A percentile compares a stretch with the other conserved stretches of the same genome.
phyloP scores from a whole-genome alignment of 1,140 invertebrate genomes.

The Zaprionus gabonicus region DNA sequence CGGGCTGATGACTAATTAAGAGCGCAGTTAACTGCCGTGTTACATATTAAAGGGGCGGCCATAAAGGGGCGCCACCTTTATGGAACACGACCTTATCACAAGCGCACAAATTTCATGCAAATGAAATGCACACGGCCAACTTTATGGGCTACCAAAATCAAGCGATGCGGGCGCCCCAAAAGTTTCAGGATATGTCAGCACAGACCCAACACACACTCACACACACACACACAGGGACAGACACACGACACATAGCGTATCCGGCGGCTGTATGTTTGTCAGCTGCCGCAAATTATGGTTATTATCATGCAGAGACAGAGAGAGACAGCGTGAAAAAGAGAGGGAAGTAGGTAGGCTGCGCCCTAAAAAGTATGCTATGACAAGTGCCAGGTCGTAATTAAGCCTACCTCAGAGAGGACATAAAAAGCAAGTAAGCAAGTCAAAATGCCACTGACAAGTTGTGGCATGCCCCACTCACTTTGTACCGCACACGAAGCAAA shows the following conservation, averaged over 20 bases:
- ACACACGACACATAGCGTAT: conserved; percentile 13
- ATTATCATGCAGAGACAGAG: conserved; percentile 50
- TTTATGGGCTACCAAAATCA: conserved; percentile 34
- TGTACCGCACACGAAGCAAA: conserved; percentile 13
- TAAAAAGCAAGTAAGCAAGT: conserved; percentile 19
- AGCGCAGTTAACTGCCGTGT: conserved; percentile 18
- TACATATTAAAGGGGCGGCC: conserved; percentile 15
- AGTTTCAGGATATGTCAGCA: conserved; percentile 22
- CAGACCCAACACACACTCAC: background rate
- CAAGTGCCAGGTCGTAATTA: conserved; percentile 60
- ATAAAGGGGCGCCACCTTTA: conserved; percentile 23
- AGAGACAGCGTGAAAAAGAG: background rate
- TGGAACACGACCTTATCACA: conserved; percentile 24
- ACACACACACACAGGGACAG: conserved; percentile 8
- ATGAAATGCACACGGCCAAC: conserved; percentile 55
- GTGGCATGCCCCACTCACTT: conserved; percentile 8
- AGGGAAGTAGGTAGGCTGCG: background rate
- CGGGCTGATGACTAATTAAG: conserved; percentile 26
- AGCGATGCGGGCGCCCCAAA: conserved; percentile 7
- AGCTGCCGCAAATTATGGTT: conserved; percentile 62
- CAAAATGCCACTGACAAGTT: conserved; percentile 36
- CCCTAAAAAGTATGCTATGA: conserved; percentile 65
- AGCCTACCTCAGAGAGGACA: conserved; percentile 37
- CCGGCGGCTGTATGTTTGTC: conserved; percentile 31
- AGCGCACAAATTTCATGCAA: conserved; percentile 63